These are phyloP conservation scores for Astropecten irregularis DNA, from an alignment of 53 echinoderm and acorn worm species.

Conservation along the genomic window DNA sequence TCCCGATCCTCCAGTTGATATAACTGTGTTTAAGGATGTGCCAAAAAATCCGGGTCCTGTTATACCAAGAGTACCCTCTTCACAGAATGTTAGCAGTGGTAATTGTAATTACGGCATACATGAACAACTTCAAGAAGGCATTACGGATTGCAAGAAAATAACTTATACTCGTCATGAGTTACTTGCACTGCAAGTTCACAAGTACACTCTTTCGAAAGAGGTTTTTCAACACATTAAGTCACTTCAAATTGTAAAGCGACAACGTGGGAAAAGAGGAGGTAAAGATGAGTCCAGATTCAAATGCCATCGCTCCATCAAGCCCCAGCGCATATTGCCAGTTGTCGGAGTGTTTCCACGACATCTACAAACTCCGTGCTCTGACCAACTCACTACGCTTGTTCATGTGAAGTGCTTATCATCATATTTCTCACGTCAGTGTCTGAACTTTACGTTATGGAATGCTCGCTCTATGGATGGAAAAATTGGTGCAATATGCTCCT, in stretches of 20 bases:
- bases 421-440: neutral
- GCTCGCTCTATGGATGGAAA: neutral
- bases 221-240: neutral
- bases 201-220: neutral
- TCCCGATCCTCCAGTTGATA: neutral
- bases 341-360: neutral
- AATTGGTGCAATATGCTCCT: neutral
- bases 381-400: neutral
- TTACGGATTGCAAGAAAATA: too few species aligned
- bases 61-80: neutral
- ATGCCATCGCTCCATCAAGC: too few species aligned
- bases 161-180: neutral
- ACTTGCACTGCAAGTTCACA: neutral
- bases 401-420: neutral
- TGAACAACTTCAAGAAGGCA: too few species aligned
- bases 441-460: neutral
- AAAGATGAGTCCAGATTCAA: neutral
- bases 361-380: neutral
- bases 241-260: neutral
- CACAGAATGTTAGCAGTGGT: neutral
- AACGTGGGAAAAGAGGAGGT: neutral
- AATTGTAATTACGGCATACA: neutral
- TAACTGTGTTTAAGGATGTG: slow-evolving; percentile 3
- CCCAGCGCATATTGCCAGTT: neutral
- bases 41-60: neutral